Evolutionary conservation across 2,797 vertebrate species (phyloP).

Genomic region (Rhincodon typus): DNA sequence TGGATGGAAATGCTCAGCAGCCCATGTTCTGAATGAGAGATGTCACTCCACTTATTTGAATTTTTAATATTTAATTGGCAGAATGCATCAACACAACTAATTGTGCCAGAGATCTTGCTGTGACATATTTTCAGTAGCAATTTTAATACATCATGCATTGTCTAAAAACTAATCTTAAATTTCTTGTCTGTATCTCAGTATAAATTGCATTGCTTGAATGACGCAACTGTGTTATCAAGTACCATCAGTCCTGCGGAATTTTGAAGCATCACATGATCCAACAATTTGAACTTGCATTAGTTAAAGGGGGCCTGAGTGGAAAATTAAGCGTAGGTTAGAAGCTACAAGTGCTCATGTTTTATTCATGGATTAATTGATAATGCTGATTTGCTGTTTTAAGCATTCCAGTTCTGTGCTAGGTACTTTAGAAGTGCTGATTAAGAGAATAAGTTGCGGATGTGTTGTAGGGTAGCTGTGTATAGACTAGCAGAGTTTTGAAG

Average conservation of each 20-base stretch:
- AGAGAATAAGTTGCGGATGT: background rate
- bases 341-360: background rate
- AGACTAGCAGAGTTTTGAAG: background rate
- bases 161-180: background rate
- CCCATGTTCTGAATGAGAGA: background rate
- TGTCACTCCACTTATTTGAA: background rate
- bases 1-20: background rate
- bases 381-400: background rate
- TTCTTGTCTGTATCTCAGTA: background rate
- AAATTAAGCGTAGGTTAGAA: background rate
- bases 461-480: background rate
- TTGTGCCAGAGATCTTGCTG: background rate
- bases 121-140: background rate
- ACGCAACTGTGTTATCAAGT: background rate
- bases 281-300: background rate
- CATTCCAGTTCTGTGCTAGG: background rate
- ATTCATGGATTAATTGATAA: slow-evolving; percentile 22
- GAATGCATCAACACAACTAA: background rate
- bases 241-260: background rate
- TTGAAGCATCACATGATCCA: background rate
- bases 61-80: background rate
- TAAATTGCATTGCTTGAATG: background rate
- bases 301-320: background rate
- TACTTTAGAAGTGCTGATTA: background rate
- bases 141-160: background rate